These are phyloP conservation scores for Drosophila virilis DNA, from an alignment of 1,140 invertebrate species.

Conservation along the genomic window DNA sequence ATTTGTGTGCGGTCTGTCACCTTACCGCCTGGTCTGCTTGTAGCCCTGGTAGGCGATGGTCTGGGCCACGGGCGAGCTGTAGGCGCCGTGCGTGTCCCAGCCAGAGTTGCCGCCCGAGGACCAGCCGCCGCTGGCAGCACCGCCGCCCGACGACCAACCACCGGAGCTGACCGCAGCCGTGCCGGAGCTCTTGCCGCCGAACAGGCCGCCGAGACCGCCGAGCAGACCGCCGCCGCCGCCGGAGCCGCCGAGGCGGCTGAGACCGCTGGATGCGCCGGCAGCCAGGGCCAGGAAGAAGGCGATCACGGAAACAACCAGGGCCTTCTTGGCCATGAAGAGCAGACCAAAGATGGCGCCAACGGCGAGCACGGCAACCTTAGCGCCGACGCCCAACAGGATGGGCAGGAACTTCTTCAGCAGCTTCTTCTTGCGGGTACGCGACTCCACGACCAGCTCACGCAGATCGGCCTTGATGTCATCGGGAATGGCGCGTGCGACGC, in stretches of 20 bases:
- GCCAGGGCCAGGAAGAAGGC: constrained; percentile 86
- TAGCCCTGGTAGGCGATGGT: constrained; percentile 84
- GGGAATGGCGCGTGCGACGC: constrained; percentile 84
- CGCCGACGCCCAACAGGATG: constrained; percentile 86
- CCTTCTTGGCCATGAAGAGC: constrained; percentile 88
- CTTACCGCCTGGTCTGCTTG: constrained; percentile 81
- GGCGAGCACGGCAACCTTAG: constrained; percentile 86
- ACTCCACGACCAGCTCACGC: constrained; percentile 86
- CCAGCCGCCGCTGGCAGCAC: constrained; percentile 66
- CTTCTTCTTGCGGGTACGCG: constrained; percentile 88
- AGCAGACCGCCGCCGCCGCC: constrained; percentile 72
- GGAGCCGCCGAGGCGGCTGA: constrained; percentile 83
- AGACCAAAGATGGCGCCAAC: constrained; percentile 87
- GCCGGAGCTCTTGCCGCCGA: constrained; percentile 77
- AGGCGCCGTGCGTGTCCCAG: constrained; percentile 84
- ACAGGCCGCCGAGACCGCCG: constrained; percentile 77
- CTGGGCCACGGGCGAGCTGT: constrained; percentile 84
- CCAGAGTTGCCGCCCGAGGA: constrained; percentile 72
- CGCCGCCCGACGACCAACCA: constrained; percentile 80
- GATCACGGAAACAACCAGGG: constrained; percentile 87
- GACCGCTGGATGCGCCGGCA: constrained; percentile 86
- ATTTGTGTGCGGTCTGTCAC: constrained; percentile 13
- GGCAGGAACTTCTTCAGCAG: constrained; percentile 86
- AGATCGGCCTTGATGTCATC: constrained; percentile 86
- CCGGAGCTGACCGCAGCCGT: constrained; percentile 63